These are phyloP conservation scores for Listronotus bonariensis DNA, from an alignment of 1,140 invertebrate genomes.

Conservation along the genomic window DNA sequence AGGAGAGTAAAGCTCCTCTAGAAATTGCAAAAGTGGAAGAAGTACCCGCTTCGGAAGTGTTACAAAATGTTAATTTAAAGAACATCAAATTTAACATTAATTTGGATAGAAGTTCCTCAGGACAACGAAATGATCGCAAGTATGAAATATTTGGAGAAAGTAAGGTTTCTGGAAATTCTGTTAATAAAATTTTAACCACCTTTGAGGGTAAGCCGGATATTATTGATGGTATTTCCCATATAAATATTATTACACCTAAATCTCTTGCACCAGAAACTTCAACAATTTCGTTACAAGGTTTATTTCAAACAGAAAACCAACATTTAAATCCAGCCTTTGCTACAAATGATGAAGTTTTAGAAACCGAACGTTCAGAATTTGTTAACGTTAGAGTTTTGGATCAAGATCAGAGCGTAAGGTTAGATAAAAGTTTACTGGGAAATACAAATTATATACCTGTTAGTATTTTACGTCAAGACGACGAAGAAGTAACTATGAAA, in stretches of 20 bases:
- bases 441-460: conserved; percentile 39
- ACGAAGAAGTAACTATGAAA: conserved; percentile 46
- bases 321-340: conserved; percentile 23
- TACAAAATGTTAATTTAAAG: conserved; percentile 27
- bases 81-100: conserved; percentile 23
- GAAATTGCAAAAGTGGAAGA: conserved; percentile 31
- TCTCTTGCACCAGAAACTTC: conserved; percentile 59
- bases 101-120: neutral
- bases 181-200: conserved; percentile 14
- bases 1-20: conserved; percentile 9
- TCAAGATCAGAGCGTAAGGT: conserved; percentile 30
- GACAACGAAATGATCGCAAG: conserved; percentile 43
- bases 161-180: conserved; percentile 21
- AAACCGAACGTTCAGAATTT: conserved; percentile 47
- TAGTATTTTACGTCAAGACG: conserved; percentile 42
- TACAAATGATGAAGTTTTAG: conserved; percentile 47
- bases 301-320: conserved; percentile 61
- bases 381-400: conserved; percentile 50
- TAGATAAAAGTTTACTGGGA: conserved; percentile 12
- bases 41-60: conserved; percentile 9
- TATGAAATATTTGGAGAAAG: conserved; percentile 46
- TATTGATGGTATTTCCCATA: conserved; percentile 50
- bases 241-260: conserved; percentile 51
- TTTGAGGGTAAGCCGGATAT: conserved; percentile 33
- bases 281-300: conserved; percentile 65